Evolutionary conservation across 2,797 vertebrate genomes (phyloP), one percentile per base, ranked within the genome.

Genomic region (Sternotherus odoratus): DNA sequence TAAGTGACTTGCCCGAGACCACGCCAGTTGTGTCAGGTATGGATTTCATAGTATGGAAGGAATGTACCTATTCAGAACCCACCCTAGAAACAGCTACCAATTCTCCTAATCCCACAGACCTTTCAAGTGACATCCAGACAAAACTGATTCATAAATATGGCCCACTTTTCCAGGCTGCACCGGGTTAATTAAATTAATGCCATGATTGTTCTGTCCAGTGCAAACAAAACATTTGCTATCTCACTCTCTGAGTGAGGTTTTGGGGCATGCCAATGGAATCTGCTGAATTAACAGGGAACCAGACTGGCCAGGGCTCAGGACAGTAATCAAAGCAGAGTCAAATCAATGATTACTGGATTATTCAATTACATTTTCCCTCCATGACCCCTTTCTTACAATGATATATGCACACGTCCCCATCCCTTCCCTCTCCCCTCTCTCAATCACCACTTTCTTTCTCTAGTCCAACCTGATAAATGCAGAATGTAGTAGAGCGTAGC

Each of bases 401-500:
- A 94, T 74, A 60, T 77, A 79, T 93, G 74, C 56, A 89, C 28
- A 16, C 79, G 51, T 69, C 82, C 77, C 69, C 60, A 78, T 92
- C 56, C 83, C 93, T 49, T 87, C 87, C 93, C 80, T 0, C 81
- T 96, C 3, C 89, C 90, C 90, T 8, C 53, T 92, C 69, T 93
- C 91, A 96, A 66, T 96, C 6, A 74, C 15, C 75, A 91, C 87
- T 95, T 95, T 72, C 78, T 95, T 43, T 95, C 48, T 88, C 86
- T 92, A 94, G 53, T 91, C 89, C 83, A 91, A 80, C 78, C 28
- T 92, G 85, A 80, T 46, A 72, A 83, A 2, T 94, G 80, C 48
- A 94, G 78, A 93, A 54, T 90, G 15, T 91, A 94, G 88, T 36
- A 93, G 91, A 79, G 57, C 88, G 87, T 21, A 96, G 39, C 66